phyloP scores from a whole-genome alignment of 2,113 vertebrate species.

The Pardalotus punctatus region DNA sequence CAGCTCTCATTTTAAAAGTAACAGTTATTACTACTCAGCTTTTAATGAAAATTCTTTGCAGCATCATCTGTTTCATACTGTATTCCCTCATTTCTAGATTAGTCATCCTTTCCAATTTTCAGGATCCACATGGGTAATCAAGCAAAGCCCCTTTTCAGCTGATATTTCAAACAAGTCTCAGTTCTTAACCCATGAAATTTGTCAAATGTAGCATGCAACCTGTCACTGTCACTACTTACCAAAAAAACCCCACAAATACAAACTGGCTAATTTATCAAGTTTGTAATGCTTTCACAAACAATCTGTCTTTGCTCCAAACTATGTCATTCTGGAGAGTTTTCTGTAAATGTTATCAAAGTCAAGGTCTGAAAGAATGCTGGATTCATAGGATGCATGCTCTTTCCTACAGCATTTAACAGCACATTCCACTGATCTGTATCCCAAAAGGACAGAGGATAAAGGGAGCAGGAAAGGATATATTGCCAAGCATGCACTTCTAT shows the following conservation, averaged over 20 bases:
- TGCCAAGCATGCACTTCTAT: neutral
- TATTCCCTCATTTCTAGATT: neutral
- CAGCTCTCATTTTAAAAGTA: neutral
- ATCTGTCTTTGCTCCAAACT: conserved; percentile 20
- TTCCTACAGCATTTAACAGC: neutral
- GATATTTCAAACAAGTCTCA: neutral
- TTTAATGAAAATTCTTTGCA: neutral
- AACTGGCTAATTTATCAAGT: conserved; percentile 30
- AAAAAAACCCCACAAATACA: conserved; percentile 25
- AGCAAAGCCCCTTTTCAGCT: neutral
- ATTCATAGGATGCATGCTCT: neutral
- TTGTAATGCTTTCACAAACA: neutral
- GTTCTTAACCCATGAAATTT: neutral
- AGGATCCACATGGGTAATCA: neutral
- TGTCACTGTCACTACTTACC: conserved; percentile 13
- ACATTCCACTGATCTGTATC: neutral
- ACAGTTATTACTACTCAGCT: neutral
- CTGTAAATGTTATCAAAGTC: neutral
- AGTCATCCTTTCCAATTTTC: neutral
- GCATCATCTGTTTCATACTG: neutral
- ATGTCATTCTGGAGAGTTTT: neutral
- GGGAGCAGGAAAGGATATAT: neutral
- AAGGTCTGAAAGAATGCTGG: neutral
- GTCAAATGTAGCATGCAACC: conserved; percentile 24
- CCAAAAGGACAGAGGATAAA: neutral